Base-by-base conservation (phyloP, 2,888 invertebrate genomes). In the Zygogramma bicolorata region DNA sequence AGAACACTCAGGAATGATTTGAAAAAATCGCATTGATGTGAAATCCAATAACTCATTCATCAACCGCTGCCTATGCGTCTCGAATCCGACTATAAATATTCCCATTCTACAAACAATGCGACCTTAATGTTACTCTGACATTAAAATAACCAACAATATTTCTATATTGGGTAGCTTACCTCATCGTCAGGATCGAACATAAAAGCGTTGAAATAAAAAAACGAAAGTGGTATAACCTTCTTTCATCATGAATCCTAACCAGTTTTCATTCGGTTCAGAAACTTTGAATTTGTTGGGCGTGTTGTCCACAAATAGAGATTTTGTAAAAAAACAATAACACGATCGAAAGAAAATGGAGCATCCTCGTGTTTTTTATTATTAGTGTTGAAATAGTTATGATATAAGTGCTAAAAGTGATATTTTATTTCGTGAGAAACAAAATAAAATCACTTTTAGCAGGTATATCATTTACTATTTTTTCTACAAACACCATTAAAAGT, bases 151-250 rank as follows among this genome's bases (percentile, higher is more conserved):
- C 53, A 53, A 25, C 49, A 42, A 31, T 63, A 63, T 63, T 63
- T 63, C 63, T 63, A 63, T 49, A 63, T 63, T 46, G 46, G 49
- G 63, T 46, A 63, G 63, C 63, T 63, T 63, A 49, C 63, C 63
- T 63, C 63, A 46, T 63, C 46, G 15, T n/a, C 27, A 27, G 27
- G 53, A 53, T 25, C 27, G 8, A 4, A 20, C 1, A 25, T 53
- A 53, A 53, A 25, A 53, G 53, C 22, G 25, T 25, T 53, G 13
- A n/a, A 53, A 53, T 27, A 27, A 53, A n/a, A n/a, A 27, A 53
- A 53, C 25, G 53, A 53, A 53, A 53, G 53, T 27, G 27, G 25
- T 27, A 53, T 53, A 22, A 25, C n/a, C 53, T 27, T 22, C 53
- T 25, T 53, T 13, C 53, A 53, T 53, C 27, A 53, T 25, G 53